Conservation (phyloP, 2,113 vertebrate species). For the Puffinus mauretanicus region DNA sequence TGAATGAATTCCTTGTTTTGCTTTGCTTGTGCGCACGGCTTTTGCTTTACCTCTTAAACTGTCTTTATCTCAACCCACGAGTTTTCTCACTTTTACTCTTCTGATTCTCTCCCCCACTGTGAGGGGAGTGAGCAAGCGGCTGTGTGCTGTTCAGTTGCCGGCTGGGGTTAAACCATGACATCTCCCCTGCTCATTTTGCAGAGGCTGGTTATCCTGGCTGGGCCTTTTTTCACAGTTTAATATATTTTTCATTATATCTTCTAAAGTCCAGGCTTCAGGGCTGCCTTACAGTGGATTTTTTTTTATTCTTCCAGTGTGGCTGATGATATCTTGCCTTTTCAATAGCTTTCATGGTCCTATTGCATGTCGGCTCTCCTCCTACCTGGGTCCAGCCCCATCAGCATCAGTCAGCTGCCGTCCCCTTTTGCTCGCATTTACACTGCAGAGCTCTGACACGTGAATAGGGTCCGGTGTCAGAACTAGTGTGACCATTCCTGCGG, state of each 20-base stretch:
- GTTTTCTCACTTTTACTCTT: too few relatives aligned
- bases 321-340: neutral
- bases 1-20: too few relatives aligned
- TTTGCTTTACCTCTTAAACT: too few relatives aligned
- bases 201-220: neutral
- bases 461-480: rapidly evolving
- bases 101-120: too few relatives aligned
- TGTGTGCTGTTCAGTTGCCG: too few relatives aligned
- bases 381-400: neutral
- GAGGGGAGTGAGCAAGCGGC: too few relatives aligned
- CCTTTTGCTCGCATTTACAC: neutral
- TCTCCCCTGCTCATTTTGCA: neutral
- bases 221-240: neutral
- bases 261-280: neutral
- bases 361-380: neutral
- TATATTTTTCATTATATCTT: neutral
- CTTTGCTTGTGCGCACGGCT: too few relatives aligned
- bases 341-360: neutral
- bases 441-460: rapidly evolving
- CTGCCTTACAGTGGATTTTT: neutral
- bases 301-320: neutral
- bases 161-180: too few relatives aligned
- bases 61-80: too few relatives aligned
- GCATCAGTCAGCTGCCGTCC: too few relatives aligned
- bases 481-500: neutral